These are phyloP conservation scores for Battus philenor DNA, from an alignment of 1,140 invertebrate species.

Conservation along the genomic window DNA sequence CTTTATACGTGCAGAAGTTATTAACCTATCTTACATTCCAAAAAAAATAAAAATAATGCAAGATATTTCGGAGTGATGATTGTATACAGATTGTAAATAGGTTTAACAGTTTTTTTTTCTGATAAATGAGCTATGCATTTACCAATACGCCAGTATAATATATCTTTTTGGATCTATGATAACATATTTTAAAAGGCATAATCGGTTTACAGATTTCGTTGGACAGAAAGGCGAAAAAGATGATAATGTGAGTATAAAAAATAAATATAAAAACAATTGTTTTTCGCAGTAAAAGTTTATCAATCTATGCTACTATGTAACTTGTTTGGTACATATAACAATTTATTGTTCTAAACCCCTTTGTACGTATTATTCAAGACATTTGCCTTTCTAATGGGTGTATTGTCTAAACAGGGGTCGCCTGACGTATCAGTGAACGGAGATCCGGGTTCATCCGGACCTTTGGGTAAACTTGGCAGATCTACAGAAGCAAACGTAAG, in stretches of 20 bases:
- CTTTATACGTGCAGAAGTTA: too few relatives aligned
- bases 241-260: constrained; percentile 5
- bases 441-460: constrained; percentile 26
- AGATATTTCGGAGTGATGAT: too few relatives aligned
- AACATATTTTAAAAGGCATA: neutral
- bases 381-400: constrained; percentile 28
- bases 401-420: constrained; percentile 30
- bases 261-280: too few relatives aligned
- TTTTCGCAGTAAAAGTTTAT: too few relatives aligned
- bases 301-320: too few relatives aligned
- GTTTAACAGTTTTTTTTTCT: neutral
- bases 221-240: constrained; percentile 3
- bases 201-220: constrained; percentile 15
- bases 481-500: constrained; percentile 10
- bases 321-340: too few relatives aligned
- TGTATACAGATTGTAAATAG: too few relatives aligned
- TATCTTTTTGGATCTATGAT: neutral
- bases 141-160: neutral
- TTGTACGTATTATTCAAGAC: neutral
- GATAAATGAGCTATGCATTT: neutral
- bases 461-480: constrained; percentile 16
- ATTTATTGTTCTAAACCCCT: neutral
- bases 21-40: too few relatives aligned
- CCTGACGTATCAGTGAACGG: constrained; percentile 21
- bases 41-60: too few relatives aligned